Percentiles rank a stretch among this genome's conserved stretches.
Conservation (phyloP, 2,797 vertebrate species). For the Enteromius fasciolatus region DNA sequence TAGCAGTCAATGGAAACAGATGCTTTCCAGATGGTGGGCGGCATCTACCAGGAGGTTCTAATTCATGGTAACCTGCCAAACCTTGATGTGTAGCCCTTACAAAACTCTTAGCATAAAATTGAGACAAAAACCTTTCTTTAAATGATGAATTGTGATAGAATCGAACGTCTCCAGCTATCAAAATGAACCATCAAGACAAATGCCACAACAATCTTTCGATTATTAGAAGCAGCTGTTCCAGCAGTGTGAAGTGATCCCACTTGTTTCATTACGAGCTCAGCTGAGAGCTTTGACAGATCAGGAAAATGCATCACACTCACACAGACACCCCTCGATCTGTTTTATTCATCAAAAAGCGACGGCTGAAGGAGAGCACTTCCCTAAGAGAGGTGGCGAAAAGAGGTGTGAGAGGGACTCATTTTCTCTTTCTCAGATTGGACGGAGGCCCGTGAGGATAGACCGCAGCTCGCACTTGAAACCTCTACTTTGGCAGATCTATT, state of each 20-base stretch:
- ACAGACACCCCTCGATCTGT: slow-evolving; percentile 36
- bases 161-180: slow-evolving; percentile 7
- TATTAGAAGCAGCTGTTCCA: slow-evolving; percentile 34
- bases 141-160: slow-evolving; percentile 1
- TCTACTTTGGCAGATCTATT: slow-evolving; percentile 20
- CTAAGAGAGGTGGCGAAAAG: slow-evolving; percentile 32
- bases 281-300: slow-evolving; percentile 31
- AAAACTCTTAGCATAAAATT: slow-evolving; percentile 10
- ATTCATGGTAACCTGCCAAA: slow-evolving; percentile 23
- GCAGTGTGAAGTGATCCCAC: slow-evolving; percentile 25
- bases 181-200: slow-evolving; percentile 14
- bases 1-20: neutral
- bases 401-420: slow-evolving; percentile 45
- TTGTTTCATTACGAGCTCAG: slow-evolving; percentile 27
- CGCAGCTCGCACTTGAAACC: slow-evolving; percentile 19
- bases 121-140: slow-evolving; percentile 15
- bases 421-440: slow-evolving; percentile 43
- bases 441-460: slow-evolving; percentile 36
- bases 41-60: neutral
- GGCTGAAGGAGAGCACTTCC: slow-evolving; percentile 31
- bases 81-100: slow-evolving; percentile 27
- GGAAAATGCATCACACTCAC: slow-evolving; percentile 16
- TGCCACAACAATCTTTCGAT: slow-evolving; percentile 11
- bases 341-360: slow-evolving; percentile 42
- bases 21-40: slow-evolving; percentile 15